Evolutionary conservation across 2,888 invertebrate species (phyloP), one percentile per base, ranked within the genome.

Genomic region (Melinaea marsaeus): DNA sequence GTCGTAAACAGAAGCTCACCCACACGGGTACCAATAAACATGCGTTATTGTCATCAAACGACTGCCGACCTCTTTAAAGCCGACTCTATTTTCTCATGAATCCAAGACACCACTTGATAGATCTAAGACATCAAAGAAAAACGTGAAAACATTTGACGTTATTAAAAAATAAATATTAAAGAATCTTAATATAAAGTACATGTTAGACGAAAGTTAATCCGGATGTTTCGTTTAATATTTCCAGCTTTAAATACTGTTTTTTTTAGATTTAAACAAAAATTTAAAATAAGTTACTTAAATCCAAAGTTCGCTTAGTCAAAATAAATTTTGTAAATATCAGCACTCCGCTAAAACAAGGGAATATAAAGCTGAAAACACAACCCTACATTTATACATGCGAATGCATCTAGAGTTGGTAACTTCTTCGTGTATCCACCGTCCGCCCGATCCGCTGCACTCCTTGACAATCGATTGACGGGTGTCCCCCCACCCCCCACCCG

Each of bases 381-480:
- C 63, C 60, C 55, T 65, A 71, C 62, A 65, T 68, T 65, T 65
- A 67, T 69, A 71, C 65, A 67, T 71, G 70, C 51, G 51, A 72
- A 71, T 73, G 74, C 73, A 74, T 69, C 68, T 63, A 69, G 70
- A 71, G 71, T 72, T 71, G 64, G 68, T 69, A 71, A 72, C 65
- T 72, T 70, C 72, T 70, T 72, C 72, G 65, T 68, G 72, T 71
- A 72, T 71, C 70, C 71, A 68, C 63, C 62, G 72, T 77, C 78
- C 77, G 78, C 75, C 75, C 78, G 78, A 83, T 85, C 84, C 77
- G 75, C 75, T 84, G 84, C 86, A 83, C 86, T 85, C 84, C 86
- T 88, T 89, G 89, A 89, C 89, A 91, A 92, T 92, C 91, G 91
- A 92, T 92, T 91, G 92, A 91, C 90, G 90, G 88, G 88, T 85